These are phyloP conservation scores for Pachliopta kotzebuea DNA, from an alignment of 2,888 invertebrate species.

Conservation along the genomic window DNA sequence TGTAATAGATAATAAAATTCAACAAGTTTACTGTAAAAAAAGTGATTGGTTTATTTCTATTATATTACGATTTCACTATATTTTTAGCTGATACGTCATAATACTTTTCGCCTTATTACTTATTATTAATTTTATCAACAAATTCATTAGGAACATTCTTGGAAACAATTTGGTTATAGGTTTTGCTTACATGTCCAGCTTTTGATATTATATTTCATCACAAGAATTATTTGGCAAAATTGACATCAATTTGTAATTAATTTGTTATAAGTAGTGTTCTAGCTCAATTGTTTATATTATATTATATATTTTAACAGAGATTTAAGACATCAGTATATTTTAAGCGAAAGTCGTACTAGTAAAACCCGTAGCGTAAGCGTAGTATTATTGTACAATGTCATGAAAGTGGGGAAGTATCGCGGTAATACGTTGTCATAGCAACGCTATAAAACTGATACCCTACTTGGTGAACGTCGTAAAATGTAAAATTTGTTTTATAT, in stretches of 20 bases:
- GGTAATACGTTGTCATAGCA: slow-evolving; percentile 34
- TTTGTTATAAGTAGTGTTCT: too few relatives aligned
- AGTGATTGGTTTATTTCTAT: background rate
- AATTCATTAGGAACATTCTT: background rate
- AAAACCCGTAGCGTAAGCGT: slow-evolving; percentile 6
- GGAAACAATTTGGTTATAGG: too few relatives aligned
- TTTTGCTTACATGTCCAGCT: too few relatives aligned
- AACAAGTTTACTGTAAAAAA: background rate
- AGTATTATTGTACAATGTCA: slow-evolving; percentile 20
- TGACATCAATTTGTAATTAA: too few relatives aligned
- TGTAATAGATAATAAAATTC: slow-evolving; percentile 18
- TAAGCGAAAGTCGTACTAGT: slow-evolving; percentile 6
- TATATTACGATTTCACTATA: background rate
- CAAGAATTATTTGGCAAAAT: too few relatives aligned
- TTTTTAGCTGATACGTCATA: too few relatives aligned
- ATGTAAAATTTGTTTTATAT: slow-evolving; percentile 17
- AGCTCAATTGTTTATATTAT: too few relatives aligned
- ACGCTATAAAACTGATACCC: slow-evolving; percentile 28
- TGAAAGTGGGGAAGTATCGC: slow-evolving; percentile 27
- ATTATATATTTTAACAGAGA: slow-evolving; percentile 2
- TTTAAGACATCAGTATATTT: slow-evolving; percentile 8
- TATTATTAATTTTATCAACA: background rate
- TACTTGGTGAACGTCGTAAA: slow-evolving; percentile 16
- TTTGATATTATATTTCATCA: too few relatives aligned
- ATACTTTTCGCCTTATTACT: background rate